A percentile compares a stretch with the other conserved stretches of the same genome.
Conservation (phyloP, 1,140 invertebrate species). For the Drosophila lacteicornis region DNA sequence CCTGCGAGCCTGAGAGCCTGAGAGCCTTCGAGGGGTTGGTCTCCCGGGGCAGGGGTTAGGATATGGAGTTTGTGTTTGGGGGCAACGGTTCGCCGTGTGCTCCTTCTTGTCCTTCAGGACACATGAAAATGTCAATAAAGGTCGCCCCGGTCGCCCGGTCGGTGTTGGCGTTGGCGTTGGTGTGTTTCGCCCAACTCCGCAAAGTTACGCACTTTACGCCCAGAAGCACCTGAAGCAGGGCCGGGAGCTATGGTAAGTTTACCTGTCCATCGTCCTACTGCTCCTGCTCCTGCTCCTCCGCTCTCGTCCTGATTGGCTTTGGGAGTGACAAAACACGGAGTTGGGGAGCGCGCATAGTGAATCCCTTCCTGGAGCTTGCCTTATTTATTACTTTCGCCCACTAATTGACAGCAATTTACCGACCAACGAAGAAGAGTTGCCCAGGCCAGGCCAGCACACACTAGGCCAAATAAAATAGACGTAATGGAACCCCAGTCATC, state of each 20-base stretch:
- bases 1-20: background rate
- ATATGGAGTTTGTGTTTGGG: slow-evolving; percentile 8
- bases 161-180: background rate
- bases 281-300: background rate
- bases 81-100: slow-evolving; percentile 1
- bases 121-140: slow-evolving; percentile 75
- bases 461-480: slow-evolving; percentile 35
- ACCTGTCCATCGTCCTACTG: background rate
- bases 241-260: slow-evolving; percentile 4
- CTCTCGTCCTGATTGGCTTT: slow-evolving; percentile 28
- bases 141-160: slow-evolving; percentile 9
- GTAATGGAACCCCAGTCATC: slow-evolving; percentile 40
- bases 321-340: slow-evolving; percentile 19
- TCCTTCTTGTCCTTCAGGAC: slow-evolving; percentile 50
- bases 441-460: slow-evolving; percentile 16
- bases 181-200: slow-evolving; percentile 5
- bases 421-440: slow-evolving; percentile 65
- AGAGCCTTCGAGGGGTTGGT: background rate
- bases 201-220: slow-evolving; percentile 23
- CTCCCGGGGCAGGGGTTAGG: background rate
- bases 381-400: slow-evolving; percentile 75
- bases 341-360: background rate
- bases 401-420: slow-evolving; percentile 79
- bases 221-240: slow-evolving; percentile 1
- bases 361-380: slow-evolving; percentile 37